Base-by-base conservation (phyloP, 2,888 invertebrate species). In the Lutraria lutraria region DNA sequence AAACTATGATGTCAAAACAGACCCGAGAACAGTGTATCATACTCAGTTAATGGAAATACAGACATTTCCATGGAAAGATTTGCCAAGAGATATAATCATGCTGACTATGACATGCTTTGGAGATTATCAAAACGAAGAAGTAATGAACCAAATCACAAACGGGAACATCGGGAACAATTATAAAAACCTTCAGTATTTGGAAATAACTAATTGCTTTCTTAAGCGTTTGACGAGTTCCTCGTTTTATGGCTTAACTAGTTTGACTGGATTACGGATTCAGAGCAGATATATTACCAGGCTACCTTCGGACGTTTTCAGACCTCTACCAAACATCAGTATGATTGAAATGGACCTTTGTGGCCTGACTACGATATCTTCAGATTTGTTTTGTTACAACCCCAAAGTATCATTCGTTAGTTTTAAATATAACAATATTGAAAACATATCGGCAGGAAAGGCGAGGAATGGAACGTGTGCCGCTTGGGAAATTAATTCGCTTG, bases 401-500 rank as follows among this genome's bases (percentile, higher is more conserved):
- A 81, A 72, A 29, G 29, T 86, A 4, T 16, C 72, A 0, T 82
- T 86, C 72, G 31, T 72, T 19, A 72, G 29, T 16, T 86, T 86
- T 19, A 16, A n/a, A 0, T n/a, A 53, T n/a, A 86, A 86, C 31
- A 72, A 54, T 29, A 8, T 43, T 34, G 0, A 15, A 15, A 15
- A 43, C 54, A 0, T 82, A 54, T 31, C 53, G n/a, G 54, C 72
- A 8, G 81, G 68, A 6, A 72, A n/a, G n/a, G n/a, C n/a, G n/a
- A n/a, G n/a, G n/a, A n/a, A n/a, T n/a, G n/a, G n/a, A n/a, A n/a
- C n/a, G n/a, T n/a, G n/a, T n/a, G n/a, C n/a, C n/a, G n/a, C n/a
- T n/a, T n/a, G n/a, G n/a, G n/a, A 29, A 10, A 43, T 86, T 13
- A 86, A 82, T 31, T 87, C 87, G 0, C 21, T 87, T 10, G 54